These are phyloP conservation scores for Apoderus coryli DNA, from an alignment of 2,888 invertebrate genomes.

Conservation along the genomic window DNA sequence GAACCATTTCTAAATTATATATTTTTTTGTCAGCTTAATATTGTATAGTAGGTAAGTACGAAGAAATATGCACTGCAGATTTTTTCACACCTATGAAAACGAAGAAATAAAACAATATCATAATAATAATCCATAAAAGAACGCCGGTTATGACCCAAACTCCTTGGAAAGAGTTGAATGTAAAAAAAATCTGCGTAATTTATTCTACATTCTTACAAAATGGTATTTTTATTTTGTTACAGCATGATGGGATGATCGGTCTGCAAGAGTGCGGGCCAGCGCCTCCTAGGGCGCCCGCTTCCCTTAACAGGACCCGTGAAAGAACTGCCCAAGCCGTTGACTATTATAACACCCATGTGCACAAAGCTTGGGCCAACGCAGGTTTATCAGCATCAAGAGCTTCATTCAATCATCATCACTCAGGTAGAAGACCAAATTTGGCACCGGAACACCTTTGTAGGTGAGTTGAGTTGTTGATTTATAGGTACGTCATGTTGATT, in stretches of 20 bases:
- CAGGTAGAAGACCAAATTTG: constrained; percentile 12
- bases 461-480: no score
- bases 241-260: constrained; percentile 38
- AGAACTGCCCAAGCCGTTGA: constrained; percentile 38
- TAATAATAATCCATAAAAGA: no score
- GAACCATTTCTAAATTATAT: no score
- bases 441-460: constrained; percentile 46
- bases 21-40: no score
- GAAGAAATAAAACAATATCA: no score
- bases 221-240: constrained; percentile 19
- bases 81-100: no score
- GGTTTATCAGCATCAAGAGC: constrained; percentile 30
- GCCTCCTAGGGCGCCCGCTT: constrained; percentile 31
- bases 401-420: constrained; percentile 30
- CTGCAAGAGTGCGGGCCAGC: constrained; percentile 35
- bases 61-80: no score
- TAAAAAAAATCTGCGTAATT: constrained; percentile 2
- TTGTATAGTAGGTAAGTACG: no score
- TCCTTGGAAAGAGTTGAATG: constrained; percentile 1
- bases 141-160: no score
- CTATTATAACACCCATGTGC: constrained; percentile 39
- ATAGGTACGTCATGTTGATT: no score
- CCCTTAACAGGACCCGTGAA: constrained; percentile 26
- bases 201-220: constrained; percentile 8
- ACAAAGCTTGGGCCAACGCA: constrained; percentile 34